Conservation (phyloP, 2,797 vertebrate species). For the Sparidentex hasta region DNA sequence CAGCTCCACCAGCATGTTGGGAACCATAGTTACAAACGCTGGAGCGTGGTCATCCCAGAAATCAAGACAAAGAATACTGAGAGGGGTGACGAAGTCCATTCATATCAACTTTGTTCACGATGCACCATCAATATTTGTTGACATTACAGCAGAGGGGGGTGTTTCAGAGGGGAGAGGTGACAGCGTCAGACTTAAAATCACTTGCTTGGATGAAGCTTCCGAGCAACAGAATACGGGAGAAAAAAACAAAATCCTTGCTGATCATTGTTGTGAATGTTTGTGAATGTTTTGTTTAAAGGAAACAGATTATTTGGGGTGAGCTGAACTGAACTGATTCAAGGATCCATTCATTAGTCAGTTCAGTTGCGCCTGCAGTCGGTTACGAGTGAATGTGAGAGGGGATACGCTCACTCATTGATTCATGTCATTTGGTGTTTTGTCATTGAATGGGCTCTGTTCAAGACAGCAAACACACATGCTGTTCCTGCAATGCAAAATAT, state of each 20-base stretch:
- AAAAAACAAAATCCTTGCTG: not conserved
- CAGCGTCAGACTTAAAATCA: not conserved
- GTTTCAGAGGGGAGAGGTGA: not conserved
- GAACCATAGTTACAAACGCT: not conserved
- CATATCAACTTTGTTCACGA: not conserved
- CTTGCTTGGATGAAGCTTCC: not conserved
- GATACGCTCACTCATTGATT: too few relatives aligned
- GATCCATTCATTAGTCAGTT: too few relatives aligned
- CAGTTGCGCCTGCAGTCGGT: too few relatives aligned
- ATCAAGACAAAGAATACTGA: not conserved
- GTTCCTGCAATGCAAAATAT: too few relatives aligned
- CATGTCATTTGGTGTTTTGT: too few relatives aligned
- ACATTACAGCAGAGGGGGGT: not conserved
- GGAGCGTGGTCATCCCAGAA: not conserved
- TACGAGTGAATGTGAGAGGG: too few relatives aligned
- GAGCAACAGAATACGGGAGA: not conserved
- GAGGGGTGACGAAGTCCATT: not conserved
- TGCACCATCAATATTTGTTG: not conserved
- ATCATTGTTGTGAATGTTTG: not conserved
- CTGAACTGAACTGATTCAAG: too few relatives aligned
- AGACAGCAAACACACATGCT: too few relatives aligned
- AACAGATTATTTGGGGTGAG: too few relatives aligned
- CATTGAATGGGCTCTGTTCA: too few relatives aligned
- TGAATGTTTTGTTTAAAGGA: too few relatives aligned
- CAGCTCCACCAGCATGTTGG: conserved; percentile 1